Evolutionary conservation across 2,113 vertebrate genomes (phyloP), one percentile per base, ranked within the genome.

Genomic region (Nannobrachium achirus): DNA sequence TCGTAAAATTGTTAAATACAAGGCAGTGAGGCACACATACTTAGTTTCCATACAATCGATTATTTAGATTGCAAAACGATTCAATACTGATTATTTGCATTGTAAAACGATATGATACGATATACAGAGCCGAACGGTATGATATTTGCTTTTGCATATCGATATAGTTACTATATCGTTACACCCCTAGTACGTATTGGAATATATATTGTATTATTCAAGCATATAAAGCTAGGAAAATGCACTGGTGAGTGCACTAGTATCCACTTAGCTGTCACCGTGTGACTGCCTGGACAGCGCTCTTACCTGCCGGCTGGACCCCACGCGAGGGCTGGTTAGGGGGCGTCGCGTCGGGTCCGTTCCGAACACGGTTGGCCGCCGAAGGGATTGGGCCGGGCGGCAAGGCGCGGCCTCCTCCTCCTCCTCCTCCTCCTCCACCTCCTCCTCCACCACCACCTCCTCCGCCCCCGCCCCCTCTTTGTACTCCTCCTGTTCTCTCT

Each of bases 331-430:
- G 93, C 18, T 93, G 96, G 50, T 94, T 96, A 1, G 96, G 94
- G n/a, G 95, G 92, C 84, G 94, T 89, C 2, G 95, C 94, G 39
- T 98, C 96, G 0, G 93, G 93, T 13, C 95, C 95, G 6, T 96
- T 98, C 72, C 95, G 93, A 56, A 96, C 94, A 64, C 96, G 94
- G 91, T 95, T 97, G 83, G 94, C 95, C 25, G 52, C 97, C 72
- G 0, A 94, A 85, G 80, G 94, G 93, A 90, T 97, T 59, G 1
- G 95, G 80, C 81, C 96, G 19, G 0, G 93, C 59, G 68, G 96
- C 86, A 38, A 89, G 88, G 88, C 93, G 61, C 92, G 89, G 8
- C 90, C 89, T 7, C 89, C 91, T 0, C 83, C 89, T 8, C 95
- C 94, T 51, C 95, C 93, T 9, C 96, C 93, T 9, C 95, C 96